Percentiles rank a stretch among this genome's conserved stretches.
Conservation (phyloP, 1,140 invertebrate genomes). For the Eumaeus atala region DNA sequence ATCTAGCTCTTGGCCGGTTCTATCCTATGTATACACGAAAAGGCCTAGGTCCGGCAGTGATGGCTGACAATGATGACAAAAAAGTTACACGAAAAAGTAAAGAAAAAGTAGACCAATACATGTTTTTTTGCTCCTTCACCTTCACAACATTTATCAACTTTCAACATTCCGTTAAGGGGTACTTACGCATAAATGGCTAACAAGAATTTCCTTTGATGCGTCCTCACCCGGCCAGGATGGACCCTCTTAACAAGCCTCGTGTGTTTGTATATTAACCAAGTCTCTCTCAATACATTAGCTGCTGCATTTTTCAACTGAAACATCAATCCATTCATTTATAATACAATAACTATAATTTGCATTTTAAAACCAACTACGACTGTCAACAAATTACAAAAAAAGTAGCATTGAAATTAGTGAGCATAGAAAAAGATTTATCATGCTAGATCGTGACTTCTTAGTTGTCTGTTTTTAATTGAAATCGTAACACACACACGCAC, state of each 20-base stretch:
- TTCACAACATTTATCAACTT: conserved; percentile 2
- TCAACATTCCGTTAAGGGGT: conserved; percentile 9
- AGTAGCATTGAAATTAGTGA: conserved; percentile 17
- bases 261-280: conserved; percentile 99
- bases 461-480: too few relatives aligned
- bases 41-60: too few relatives aligned
- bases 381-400: background rate
- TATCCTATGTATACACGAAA: too few relatives aligned
- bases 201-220: conserved; percentile 99
- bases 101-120: too few relatives aligned
- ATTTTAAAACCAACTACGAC: background rate
- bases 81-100: too few relatives aligned
- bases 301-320: conserved; percentile 98
- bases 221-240: conserved; percentile 94
- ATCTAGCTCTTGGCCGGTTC: too few relatives aligned
- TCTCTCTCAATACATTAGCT: conserved; percentile 98
- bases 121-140: too few relatives aligned
- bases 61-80: too few relatives aligned
- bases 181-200: conserved; percentile 99
- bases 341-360: background rate
- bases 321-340: conserved; percentile 24
- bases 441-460: too few relatives aligned
- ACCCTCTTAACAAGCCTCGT: conserved; percentile 98
- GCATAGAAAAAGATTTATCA: too few relatives aligned
- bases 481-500: too few relatives aligned